A percentile compares a stretch with the other conserved stretches of the same genome.
Evolutionary conservation across 2,113 vertebrate species (phyloP).

Genomic region (Rana temporaria): DNA sequence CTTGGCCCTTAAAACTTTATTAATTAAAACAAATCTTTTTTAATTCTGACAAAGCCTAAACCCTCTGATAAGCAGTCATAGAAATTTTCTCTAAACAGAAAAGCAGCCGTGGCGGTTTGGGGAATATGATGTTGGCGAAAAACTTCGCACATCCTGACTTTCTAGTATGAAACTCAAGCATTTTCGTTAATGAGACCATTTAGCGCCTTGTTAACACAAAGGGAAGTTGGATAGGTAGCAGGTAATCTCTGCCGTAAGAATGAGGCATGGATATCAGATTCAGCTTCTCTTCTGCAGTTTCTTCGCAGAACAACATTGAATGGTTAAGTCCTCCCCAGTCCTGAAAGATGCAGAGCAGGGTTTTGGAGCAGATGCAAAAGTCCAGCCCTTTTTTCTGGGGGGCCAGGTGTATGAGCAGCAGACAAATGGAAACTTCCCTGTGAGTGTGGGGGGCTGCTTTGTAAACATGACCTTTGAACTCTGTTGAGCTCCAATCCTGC

Average conservation of each 20-base stretch:
- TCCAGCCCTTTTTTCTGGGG: slow-evolving; percentile 56
- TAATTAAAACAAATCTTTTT: too few relatives aligned
- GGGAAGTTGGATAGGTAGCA: neutral
- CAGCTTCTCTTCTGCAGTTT: slow-evolving; percentile 45
- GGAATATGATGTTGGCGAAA: neutral
- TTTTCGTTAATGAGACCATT: neutral
- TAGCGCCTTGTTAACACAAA: neutral
- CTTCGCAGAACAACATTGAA: slow-evolving; percentile 10
- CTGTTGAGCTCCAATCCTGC: slow-evolving; percentile 47
- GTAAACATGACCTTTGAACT: slow-evolving; percentile 52
- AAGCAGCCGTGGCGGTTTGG: neutral
- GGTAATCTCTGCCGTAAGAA: neutral
- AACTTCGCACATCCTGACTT: neutral
- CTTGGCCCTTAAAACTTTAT: too few relatives aligned
- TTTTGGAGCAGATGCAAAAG: slow-evolving; percentile 50
- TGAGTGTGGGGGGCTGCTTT: slow-evolving; percentile 14
- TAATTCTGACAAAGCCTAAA: too few relatives aligned
- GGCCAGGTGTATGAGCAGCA: slow-evolving; percentile 53
- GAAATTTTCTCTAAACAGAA: neutral
- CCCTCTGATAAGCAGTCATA: too few relatives aligned
- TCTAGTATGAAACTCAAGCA: neutral
- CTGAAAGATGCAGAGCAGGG: slow-evolving; percentile 34
- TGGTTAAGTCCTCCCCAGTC: slow-evolving; percentile 4
- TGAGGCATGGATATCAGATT: slow-evolving; percentile 32
- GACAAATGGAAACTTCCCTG: slow-evolving; percentile 26